Percentiles rank a stretch among this genome's conserved stretches.
These are phyloP conservation scores for Candoia aspera DNA, from an alignment of 2,113 vertebrate species.

Conservation along the genomic window DNA sequence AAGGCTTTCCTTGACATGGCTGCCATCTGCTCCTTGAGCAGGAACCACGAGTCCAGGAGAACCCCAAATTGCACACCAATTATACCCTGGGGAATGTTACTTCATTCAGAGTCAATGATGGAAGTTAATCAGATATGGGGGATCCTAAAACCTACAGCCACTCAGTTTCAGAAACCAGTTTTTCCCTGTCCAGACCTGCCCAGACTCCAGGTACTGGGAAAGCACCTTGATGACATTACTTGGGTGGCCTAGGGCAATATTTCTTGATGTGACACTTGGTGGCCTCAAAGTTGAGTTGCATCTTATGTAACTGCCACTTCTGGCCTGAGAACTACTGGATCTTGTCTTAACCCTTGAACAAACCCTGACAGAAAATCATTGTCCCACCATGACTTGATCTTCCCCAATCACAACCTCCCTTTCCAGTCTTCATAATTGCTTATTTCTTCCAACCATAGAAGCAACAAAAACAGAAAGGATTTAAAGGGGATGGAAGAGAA, in stretches of 20 bases:
- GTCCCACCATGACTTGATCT: not conserved
- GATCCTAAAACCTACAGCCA: not conserved
- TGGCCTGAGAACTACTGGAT: not conserved
- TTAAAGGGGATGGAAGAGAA: not conserved
- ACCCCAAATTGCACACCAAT: too few relatives aligned
- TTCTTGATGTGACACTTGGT: too few relatives aligned
- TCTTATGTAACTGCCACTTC: not conserved
- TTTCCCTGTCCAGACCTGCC: not conserved
- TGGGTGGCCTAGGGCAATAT: too few relatives aligned
- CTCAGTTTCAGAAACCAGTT: not conserved
- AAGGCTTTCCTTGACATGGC: too few relatives aligned
- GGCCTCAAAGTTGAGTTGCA: not conserved
- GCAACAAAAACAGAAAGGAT: not conserved
- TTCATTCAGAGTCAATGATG: not conserved
- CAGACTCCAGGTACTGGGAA: not conserved
- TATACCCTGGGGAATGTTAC: too few relatives aligned
- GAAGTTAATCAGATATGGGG: not conserved
- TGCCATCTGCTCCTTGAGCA: too few relatives aligned
- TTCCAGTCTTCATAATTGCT: not conserved
- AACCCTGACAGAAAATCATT: too few relatives aligned
- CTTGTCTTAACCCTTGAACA: not conserved
- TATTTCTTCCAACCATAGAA: not conserved
- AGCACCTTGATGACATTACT: not conserved
- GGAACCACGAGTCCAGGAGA: too few relatives aligned
- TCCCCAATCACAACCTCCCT: not conserved